These are phyloP conservation scores for Zoanthus solanderi DNA, from an alignment of 92 coral and sea anemone species.

Conservation along the genomic window DNA sequence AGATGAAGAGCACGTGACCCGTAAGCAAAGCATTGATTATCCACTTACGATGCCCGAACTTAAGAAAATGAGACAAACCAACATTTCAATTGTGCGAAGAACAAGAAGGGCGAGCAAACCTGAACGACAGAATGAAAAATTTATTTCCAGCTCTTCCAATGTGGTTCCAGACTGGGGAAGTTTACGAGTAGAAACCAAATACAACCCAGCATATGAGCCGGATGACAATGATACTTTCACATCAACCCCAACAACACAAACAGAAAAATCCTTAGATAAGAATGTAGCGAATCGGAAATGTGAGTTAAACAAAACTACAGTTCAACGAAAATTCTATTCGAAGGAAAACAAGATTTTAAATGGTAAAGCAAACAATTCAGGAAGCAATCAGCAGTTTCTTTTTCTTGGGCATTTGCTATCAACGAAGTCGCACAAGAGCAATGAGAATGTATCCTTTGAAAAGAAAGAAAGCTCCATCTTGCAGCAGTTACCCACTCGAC, in stretches of 20 bases:
- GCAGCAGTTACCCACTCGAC: background rate
- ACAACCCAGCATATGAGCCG: conserved; percentile 24
- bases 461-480: background rate
- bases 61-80: conserved; percentile 73
- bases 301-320: background rate
- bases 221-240: background rate
- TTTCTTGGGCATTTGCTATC: background rate
- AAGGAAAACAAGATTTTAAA: background rate
- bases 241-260: background rate
- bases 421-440: background rate
- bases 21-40: background rate
- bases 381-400: background rate
- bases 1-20: background rate
- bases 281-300: background rate
- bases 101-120: conserved; percentile 17
- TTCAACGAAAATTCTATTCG: background rate
- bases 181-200: background rate
- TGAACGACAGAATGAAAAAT: background rate
- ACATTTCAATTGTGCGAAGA: conserved; percentile 55
- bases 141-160: conserved; percentile 18
- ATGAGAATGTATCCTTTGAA: background rate
- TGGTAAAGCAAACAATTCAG: background rate
- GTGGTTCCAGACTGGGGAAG: conserved; percentile 17
- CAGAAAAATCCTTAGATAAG: background rate
- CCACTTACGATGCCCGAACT: conserved; percentile 80